Evolutionary conservation across 2,888 invertebrate genomes (phyloP).

Genomic region (Acleris holmiana): DNA sequence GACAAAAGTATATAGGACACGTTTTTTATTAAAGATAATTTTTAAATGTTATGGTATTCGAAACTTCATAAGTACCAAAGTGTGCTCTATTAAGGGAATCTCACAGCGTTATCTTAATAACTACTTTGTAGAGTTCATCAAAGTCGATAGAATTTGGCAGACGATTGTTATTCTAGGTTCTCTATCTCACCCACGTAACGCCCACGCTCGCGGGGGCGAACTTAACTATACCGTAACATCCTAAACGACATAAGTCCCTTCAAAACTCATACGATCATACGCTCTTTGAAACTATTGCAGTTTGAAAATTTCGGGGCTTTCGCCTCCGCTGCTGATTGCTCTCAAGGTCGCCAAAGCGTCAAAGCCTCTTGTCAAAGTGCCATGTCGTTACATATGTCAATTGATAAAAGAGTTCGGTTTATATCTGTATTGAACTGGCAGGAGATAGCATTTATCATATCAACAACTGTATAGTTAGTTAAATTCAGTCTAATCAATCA

Average conservation of each 20-base stretch:
- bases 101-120: not conserved
- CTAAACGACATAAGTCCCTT: conserved; percentile 5
- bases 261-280: not conserved
- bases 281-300: not conserved
- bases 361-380: conserved; percentile 32
- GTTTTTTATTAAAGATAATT: not conserved
- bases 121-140: conserved; percentile 26
- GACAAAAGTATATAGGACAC: not conserved
- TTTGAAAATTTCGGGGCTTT: conserved; percentile 39
- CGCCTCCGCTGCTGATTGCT: conserved; percentile 35
- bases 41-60: too few species aligned
- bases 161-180: conserved; percentile 30
- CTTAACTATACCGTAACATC: not conserved
- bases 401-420: conserved; percentile 29
- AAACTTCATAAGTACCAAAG: not conserved
- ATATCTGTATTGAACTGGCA: conserved; percentile 7
- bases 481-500: too few species aligned
- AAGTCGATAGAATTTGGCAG: conserved; percentile 26
- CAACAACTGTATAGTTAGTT: too few species aligned
- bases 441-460: not conserved
- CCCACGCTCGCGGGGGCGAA: conserved; percentile 47
- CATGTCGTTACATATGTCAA: conserved; percentile 35
- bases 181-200: conserved; percentile 57
- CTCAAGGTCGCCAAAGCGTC: conserved; percentile 41
- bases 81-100: not conserved